Base-by-base conservation (phyloP, 23 tunicate species). In the Ascidia mentula region DNA sequence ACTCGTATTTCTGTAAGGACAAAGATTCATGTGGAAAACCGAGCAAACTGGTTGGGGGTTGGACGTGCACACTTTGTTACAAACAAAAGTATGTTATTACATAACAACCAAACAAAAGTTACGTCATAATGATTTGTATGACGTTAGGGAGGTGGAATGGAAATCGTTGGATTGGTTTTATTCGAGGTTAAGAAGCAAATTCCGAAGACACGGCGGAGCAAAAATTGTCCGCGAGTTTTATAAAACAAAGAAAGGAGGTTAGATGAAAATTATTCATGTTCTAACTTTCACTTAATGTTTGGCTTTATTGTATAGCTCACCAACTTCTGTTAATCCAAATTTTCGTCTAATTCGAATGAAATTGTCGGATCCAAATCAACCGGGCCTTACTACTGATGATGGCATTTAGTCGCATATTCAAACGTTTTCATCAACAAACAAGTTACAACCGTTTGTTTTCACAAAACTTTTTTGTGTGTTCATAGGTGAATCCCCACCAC, bases 181-280 rank as follows among this genome's bases (percentile, higher is more conserved):
- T 45, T 37, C 76, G 0, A 69, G 72, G 78, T 38, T 86, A 20
- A 81, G 72, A 78, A 71, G 73, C 38, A 82, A 82, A 45, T 91
- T 91, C 78, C 80, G 97, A 34, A 82, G 97, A 20, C 97, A 91
- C 82, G 97, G 90, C 3, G 97, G 97, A 20, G 97, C 97, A 6
- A 91, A 91, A 72, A 83, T 91, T 40, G 73, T 77, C 24, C 59
- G 90, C 59, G 90, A 91, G 60, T 37, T 91, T 39, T 77, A 91
- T 61, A 91, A 91, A 45, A 79, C 17, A 34, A 77, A 77, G 80
- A 77, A 46, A 45, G 45, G 65, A 53, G 65, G 65, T 53, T 3
- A n/a, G n/a, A n/a, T n/a, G n/a, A n/a, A n/a, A n/a, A n/a, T n/a
- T n/a, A n/a, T n/a, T n/a, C n/a, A n/a, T n/a, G n/a, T n/a, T n/a